phyloP scores from a whole-genome alignment of 2,797 vertebrate genomes.

The Molossus alvarezi region DNA sequence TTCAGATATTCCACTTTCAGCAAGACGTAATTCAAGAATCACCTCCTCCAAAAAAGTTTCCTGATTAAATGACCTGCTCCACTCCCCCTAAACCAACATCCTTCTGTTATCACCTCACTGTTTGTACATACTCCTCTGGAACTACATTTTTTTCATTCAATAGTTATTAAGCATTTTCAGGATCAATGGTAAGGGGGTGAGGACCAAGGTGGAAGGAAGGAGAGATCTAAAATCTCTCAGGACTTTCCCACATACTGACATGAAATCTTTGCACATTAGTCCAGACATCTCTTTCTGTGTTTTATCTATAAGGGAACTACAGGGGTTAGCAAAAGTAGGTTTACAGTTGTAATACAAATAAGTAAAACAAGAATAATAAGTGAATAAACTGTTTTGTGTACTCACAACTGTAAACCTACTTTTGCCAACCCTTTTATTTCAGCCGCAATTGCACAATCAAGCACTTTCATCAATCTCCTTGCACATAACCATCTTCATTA shows the following conservation, averaged over 20 bases:
- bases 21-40: constrained; percentile 50
- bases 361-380: no score
- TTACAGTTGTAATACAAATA: no score
- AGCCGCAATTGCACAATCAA: background rate
- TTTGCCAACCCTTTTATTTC: background rate
- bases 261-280: constrained; percentile 33
- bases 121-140: background rate
- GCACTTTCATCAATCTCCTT: background rate
- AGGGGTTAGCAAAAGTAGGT: no score
- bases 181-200: background rate
- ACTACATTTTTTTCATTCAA: constrained; percentile 35
- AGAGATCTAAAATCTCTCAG: constrained; percentile 35
- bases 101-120: background rate
- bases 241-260: background rate
- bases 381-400: no score
- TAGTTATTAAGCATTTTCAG: constrained; percentile 37
- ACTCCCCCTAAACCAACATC: background rate
- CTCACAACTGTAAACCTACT: background rate
- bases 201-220: background rate
- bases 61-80: constrained; percentile 26
- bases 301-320: constrained; percentile 22
- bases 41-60: constrained; percentile 22
- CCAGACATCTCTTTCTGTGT: background rate
- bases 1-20: constrained; percentile 12
- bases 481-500: background rate